phyloP scores from a whole-genome alignment of 92 coral and sea anemone genomes.

The Phymanthus crucifer region DNA sequence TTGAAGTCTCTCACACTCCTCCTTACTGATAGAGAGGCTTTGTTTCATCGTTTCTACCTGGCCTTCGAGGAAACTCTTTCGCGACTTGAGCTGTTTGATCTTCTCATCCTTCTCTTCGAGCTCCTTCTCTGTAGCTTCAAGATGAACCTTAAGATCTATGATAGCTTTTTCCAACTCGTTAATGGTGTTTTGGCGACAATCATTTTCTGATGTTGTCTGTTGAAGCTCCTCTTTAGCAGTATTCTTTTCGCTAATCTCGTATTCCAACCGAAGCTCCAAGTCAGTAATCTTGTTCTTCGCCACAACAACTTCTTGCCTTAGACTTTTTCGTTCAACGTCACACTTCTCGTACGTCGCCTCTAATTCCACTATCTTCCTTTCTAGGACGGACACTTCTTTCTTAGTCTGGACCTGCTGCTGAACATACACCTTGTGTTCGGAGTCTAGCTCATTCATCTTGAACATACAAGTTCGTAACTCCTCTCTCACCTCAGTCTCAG shows the following conservation, averaged over 20 bases:
- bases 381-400: slow-evolving; percentile 35
- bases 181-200: slow-evolving; percentile 24
- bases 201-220: slow-evolving; percentile 37
- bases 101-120: slow-evolving; percentile 69
- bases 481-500: slow-evolving; percentile 61
- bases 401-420: slow-evolving; percentile 57
- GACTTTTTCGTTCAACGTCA: slow-evolving; percentile 68
- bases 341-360: slow-evolving; percentile 63
- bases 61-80: slow-evolving; percentile 68
- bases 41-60: slow-evolving; percentile 76
- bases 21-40: slow-evolving; percentile 53
- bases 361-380: slow-evolving; percentile 48
- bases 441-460: slow-evolving; percentile 63
- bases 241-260: slow-evolving; percentile 59
- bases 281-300: slow-evolving; percentile 60
- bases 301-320: slow-evolving; percentile 58
- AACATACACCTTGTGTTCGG: slow-evolving; percentile 55
- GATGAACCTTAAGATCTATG: slow-evolving; percentile 61
- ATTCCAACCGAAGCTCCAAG: slow-evolving; percentile 69
- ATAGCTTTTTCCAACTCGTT: slow-evolving; percentile 50
- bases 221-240: slow-evolving; percentile 27
- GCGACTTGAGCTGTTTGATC: slow-evolving; percentile 66
- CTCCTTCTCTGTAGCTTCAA: slow-evolving; percentile 66
- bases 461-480: slow-evolving; percentile 47
- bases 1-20: slow-evolving; percentile 64